phyloP scores from a whole-genome alignment of 2,888 invertebrate genomes.

The Gortyna flavago region DNA sequence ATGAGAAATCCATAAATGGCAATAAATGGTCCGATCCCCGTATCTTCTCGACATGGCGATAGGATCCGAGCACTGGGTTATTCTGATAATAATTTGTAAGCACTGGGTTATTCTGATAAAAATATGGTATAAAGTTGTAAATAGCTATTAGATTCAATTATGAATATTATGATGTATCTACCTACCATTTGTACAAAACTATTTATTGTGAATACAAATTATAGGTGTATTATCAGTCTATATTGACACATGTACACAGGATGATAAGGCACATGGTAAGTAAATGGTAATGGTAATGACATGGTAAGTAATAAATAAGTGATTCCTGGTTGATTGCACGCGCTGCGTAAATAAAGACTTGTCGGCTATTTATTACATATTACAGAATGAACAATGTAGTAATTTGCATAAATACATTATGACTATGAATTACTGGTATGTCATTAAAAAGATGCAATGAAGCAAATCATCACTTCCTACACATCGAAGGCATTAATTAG shows the following conservation, averaged over 20 bases:
- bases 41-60: neutral
- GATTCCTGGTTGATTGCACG: neutral
- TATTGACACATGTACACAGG: neutral
- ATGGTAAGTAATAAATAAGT: neutral
- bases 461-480: conserved; percentile 49
- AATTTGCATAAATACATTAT: conserved; percentile 39
- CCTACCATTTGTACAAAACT: neutral
- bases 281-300: too few relatives aligned
- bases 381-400: conserved; percentile 4
- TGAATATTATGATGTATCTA: neutral
- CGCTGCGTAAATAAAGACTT: conserved; percentile 1
- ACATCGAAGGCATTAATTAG: conserved; percentile 30
- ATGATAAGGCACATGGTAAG: neutral
- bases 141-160: neutral
- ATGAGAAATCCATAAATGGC: conserved; percentile 1
- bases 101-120: neutral
- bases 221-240: neutral
- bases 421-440: conserved; percentile 33
- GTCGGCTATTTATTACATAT: neutral
- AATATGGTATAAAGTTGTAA: neutral
- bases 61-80: neutral
- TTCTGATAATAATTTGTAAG: neutral
- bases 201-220: neutral
- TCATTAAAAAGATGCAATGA: conserved; percentile 54
- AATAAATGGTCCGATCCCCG: neutral